A percentile compares a stretch with the other conserved stretches of the same genome.
phyloP scores from a whole-genome alignment of 1,140 invertebrate genomes.

The Ectropis grisescens region DNA sequence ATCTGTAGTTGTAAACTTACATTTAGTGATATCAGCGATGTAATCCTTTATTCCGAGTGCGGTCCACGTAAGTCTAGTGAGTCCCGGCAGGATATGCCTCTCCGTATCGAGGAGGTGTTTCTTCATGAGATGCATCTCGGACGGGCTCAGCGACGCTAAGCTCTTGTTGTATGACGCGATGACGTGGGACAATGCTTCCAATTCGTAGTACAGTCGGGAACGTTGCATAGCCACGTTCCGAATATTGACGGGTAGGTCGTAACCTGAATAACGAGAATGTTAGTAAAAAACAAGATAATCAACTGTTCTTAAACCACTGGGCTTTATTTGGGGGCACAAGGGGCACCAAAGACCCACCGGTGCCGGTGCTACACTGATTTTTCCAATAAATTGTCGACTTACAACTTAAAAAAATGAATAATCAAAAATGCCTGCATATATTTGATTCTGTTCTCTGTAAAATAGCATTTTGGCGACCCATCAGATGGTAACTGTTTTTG shows the following conservation, averaged over 20 bases:
- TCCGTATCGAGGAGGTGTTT: conserved; percentile 80
- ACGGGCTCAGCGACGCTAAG: conserved; percentile 71
- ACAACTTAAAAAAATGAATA: no score
- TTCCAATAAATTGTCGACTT: no score
- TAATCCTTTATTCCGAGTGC: conserved; percentile 86
- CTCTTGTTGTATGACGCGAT: conserved; percentile 75
- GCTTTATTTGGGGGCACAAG: no score
- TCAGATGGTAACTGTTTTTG: no score
- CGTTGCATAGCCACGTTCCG: conserved; percentile 80
- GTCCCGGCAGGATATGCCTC: conserved; percentile 82
- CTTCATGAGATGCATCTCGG: conserved; percentile 78
- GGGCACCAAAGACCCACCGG: no score
- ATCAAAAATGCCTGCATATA: no score
- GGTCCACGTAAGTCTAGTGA: conserved; percentile 86
- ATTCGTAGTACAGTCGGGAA: conserved; percentile 74
- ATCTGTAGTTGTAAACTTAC: conserved; percentile 13
- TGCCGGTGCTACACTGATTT: no score
- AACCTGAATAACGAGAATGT: conserved; percentile 63
- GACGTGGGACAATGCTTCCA: conserved; percentile 72
- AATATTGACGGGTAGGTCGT: conserved; percentile 76
- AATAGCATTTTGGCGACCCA: no score
- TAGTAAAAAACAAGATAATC: no score
- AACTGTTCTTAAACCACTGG: no score
- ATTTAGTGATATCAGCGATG: conserved; percentile 57
- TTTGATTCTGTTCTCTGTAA: no score